Conservation (phyloP, 2,888 invertebrate species). For the Conistra vaccinii region DNA sequence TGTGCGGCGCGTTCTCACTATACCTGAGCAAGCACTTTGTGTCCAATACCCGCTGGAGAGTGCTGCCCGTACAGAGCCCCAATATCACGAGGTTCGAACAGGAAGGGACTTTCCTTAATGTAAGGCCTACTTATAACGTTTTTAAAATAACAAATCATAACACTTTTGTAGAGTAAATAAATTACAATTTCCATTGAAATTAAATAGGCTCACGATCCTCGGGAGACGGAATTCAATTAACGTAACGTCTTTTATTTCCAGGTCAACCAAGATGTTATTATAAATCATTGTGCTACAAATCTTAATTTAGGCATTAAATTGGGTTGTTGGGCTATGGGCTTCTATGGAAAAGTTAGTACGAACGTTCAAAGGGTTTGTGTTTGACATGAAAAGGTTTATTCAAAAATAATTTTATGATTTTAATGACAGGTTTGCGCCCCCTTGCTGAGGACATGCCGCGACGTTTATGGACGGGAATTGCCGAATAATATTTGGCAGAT, state of each 20-base stretch:
- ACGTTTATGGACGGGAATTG: constrained; percentile 83
- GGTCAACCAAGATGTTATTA: constrained; percentile 85
- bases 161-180: constrained; percentile 4
- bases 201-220: constrained; percentile 15
- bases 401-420: constrained; percentile 33
- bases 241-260: constrained; percentile 71
- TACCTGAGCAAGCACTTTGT: constrained; percentile 85
- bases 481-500: constrained; percentile 86
- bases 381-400: constrained; percentile 41
- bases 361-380: constrained; percentile 29
- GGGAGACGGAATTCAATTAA: constrained; percentile 46
- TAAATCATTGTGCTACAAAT: constrained; percentile 88
- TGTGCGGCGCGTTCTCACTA: constrained; percentile 81
- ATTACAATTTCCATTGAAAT: constrained; percentile 42
- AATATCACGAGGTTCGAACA: constrained; percentile 85
- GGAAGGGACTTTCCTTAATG: constrained; percentile 79
- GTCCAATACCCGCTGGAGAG: constrained; percentile 86
- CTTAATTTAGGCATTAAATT: constrained; percentile 82
- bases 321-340: constrained; percentile 81
- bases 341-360: constrained; percentile 83
- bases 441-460: constrained; percentile 83
- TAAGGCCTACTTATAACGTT: constrained; percentile 62
- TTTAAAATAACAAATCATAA: constrained; percentile 11
- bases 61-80: constrained; percentile 80
- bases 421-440: constrained; percentile 82